Evolutionary conservation across 2,113 vertebrate species (phyloP).

Genomic region (Anoura caudifer): DNA sequence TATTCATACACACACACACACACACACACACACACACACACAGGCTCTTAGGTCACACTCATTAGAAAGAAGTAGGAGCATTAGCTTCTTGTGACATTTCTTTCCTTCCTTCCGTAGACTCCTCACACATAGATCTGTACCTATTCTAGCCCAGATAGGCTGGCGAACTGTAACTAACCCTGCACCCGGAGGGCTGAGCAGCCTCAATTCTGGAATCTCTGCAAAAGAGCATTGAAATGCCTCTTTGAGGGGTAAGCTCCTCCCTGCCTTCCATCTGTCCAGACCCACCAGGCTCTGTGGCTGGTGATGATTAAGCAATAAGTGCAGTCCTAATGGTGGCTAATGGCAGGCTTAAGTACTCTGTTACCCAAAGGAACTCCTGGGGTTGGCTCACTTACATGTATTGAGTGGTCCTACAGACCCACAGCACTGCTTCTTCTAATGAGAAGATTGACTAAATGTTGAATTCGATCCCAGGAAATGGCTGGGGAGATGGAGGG

Average conservation of each 20-base stretch:
- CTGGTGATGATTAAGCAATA: constrained; percentile 46
- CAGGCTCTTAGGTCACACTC: not conserved
- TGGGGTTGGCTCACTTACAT: constrained; percentile 55
- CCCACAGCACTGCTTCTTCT: constrained; percentile 9
- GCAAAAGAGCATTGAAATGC: not conserved
- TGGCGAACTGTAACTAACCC: constrained; percentile 8
- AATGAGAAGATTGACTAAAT: constrained; percentile 49
- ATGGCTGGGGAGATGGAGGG: not conserved
- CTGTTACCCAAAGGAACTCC: constrained; percentile 39
- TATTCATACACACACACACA: not conserved
- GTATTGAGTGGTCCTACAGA: constrained; percentile 52
- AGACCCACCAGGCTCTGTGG: not conserved
- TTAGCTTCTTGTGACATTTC: not conserved
- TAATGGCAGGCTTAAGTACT: constrained; percentile 47
- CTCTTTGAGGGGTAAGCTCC: not conserved
- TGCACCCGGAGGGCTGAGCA: not conserved
- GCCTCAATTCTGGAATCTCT: not conserved
- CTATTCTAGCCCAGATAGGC: not conserved
- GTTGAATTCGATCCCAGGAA: constrained; percentile 40
- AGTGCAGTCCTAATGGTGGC: constrained; percentile 9
- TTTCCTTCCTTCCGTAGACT: not conserved
- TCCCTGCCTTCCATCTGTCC: constrained; percentile 24
- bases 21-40: not conserved
- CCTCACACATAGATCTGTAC: not conserved
- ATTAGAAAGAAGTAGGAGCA: not conserved